These are phyloP conservation scores for Trachelus tabidus DNA, from an alignment of 2,888 invertebrate species.

Conservation along the genomic window DNA sequence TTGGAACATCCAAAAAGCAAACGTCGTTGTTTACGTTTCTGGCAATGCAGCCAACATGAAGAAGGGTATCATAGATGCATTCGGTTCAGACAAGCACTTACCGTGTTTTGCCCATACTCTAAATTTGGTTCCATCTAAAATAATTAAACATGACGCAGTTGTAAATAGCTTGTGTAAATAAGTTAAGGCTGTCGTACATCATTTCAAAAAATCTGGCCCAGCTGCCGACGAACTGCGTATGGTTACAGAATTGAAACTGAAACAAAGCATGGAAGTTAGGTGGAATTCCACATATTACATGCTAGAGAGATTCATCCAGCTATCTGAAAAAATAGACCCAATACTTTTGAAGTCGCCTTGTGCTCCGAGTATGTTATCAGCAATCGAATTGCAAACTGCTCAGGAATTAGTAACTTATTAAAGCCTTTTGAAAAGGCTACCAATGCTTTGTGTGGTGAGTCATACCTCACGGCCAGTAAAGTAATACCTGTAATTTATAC, in stretches of 20 bases:
- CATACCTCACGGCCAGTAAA: constrained; percentile 26
- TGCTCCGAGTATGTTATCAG: constrained; percentile 15
- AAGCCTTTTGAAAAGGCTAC: constrained; percentile 33
- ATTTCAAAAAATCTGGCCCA: constrained; percentile 17
- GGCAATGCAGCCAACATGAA: constrained; percentile 28
- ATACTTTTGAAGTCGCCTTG: neutral
- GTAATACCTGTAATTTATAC: constrained; percentile 21
- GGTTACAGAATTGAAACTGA: constrained; percentile 13
- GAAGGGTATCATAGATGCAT: constrained; percentile 13
- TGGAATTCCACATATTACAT: constrained; percentile 31
- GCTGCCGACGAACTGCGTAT: constrained; percentile 19
- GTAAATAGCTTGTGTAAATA: constrained; percentile 7
- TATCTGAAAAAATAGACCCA: neutral
- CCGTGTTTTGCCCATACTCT: constrained; percentile 27
- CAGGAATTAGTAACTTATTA: constrained; percentile 29
- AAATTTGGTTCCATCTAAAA: constrained; percentile 20
- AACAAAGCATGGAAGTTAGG: constrained; percentile 27
- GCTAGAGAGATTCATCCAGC: constrained; percentile 12
- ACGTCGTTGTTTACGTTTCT: constrained; percentile 20
- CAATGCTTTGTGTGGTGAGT: constrained; percentile 33
- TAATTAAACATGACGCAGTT: constrained; percentile 13
- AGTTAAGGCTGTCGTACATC: constrained; percentile 31
- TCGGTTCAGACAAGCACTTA: constrained; percentile 22
- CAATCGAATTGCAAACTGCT: constrained; percentile 23
- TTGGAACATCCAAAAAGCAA: constrained; percentile 21